phyloP scores from a whole-genome alignment of 2,797 vertebrate species.

The Macroramphosus scolopax region DNA sequence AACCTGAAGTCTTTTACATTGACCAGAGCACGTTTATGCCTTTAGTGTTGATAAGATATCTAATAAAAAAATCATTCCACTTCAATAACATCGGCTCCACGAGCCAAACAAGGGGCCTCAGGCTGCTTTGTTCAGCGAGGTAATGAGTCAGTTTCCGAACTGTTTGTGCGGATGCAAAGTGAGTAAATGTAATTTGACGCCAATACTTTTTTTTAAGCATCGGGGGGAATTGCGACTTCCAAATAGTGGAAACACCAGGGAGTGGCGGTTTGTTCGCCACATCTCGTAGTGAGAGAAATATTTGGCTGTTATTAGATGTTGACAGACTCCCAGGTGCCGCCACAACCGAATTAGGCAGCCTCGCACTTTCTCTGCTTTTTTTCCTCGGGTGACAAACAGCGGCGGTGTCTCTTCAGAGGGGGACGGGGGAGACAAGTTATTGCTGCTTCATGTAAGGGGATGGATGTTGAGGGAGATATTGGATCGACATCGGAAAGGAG shows the following conservation, averaged over 20 bases:
- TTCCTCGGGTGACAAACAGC: slow-evolving; percentile 47
- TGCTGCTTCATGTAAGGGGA: slow-evolving; percentile 63
- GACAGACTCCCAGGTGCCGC: slow-evolving; percentile 66
- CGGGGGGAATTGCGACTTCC: slow-evolving; percentile 46
- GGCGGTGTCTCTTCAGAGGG: slow-evolving; percentile 42
- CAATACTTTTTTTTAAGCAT: slow-evolving; percentile 38
- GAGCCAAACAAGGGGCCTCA: not conserved
- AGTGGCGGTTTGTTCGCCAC: slow-evolving; percentile 32
- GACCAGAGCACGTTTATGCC: no score
- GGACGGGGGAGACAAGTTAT: slow-evolving; percentile 54
- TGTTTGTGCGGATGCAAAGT: slow-evolving; percentile 19
- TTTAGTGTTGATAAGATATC: no score
- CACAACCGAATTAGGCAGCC: slow-evolving; percentile 67
- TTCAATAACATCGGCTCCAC: slow-evolving; percentile 1
- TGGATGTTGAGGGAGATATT: slow-evolving; percentile 55
- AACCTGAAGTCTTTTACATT: no score
- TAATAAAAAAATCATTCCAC: slow-evolving; percentile 1
- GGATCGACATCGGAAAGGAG: slow-evolving; percentile 40
- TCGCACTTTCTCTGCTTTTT: slow-evolving; percentile 44
- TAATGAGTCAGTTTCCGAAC: no score
- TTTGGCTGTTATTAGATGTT: slow-evolving; percentile 61
- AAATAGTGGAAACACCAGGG: slow-evolving; percentile 34
- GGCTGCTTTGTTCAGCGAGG: slow-evolving; percentile 3
- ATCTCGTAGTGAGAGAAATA: slow-evolving; percentile 45
- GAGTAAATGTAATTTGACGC: slow-evolving; percentile 40